Percentiles rank a stretch among this genome's conserved stretches.
These are phyloP conservation scores for Choristoneura rosaceana DNA, from an alignment of 2,888 invertebrate species.

Conservation along the genomic window DNA sequence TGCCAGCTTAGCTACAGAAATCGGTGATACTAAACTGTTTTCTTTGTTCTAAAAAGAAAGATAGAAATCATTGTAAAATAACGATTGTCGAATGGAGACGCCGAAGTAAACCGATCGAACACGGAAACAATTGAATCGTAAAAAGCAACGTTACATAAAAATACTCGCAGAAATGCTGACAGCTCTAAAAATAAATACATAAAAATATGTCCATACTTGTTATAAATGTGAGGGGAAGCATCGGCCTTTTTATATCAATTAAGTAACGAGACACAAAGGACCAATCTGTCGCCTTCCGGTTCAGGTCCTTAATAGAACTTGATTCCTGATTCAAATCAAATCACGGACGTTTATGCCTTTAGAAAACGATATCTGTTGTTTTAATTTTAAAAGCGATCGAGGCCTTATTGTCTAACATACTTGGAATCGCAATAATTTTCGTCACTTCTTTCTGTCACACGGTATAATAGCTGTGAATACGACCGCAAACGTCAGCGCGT, in stretches of 20 bases:
- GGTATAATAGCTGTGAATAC: no score
- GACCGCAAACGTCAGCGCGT: no score
- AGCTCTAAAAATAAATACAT: slow-evolving; percentile 29
- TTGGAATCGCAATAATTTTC: no score
- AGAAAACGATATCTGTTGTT: slow-evolving; percentile 14
- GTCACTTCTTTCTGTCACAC: no score
- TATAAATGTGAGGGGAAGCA: slow-evolving; percentile 20
- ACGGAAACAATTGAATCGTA: no score
- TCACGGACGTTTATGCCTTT: slow-evolving; percentile 12
- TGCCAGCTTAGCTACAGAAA: no score
- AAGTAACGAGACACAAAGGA: slow-evolving; percentile 63
- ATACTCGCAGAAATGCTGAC: slow-evolving; percentile 21
- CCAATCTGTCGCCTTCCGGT: slow-evolving; percentile 67
- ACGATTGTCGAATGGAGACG: no score
- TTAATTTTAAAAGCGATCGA: slow-evolving; percentile 12
- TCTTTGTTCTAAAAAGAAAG: no score
- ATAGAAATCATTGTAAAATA: no score
- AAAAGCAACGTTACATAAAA: not conserved
- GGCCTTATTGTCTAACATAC: no score
- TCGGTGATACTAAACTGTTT: no score
- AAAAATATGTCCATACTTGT: slow-evolving; percentile 8
- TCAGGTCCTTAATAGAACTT: slow-evolving; percentile 51
- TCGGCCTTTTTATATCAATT: slow-evolving; percentile 58
- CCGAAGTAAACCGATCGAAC: no score
- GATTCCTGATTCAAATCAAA: slow-evolving; percentile 46